Base-by-base conservation (phyloP, 2,888 invertebrate species). In the Aspidiotus rigidus region DNA sequence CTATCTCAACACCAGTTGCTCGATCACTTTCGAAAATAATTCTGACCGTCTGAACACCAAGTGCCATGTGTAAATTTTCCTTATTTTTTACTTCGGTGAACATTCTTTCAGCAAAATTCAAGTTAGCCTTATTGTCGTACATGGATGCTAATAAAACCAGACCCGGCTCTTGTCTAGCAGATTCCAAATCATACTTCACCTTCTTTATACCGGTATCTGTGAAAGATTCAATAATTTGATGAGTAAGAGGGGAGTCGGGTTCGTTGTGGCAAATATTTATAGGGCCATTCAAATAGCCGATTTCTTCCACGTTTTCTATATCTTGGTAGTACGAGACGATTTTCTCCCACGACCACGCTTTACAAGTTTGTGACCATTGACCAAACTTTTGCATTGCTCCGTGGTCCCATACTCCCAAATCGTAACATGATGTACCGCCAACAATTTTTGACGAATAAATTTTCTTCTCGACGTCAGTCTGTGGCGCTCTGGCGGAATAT, bases 271-370 rank as follows among this genome's bases (percentile, higher is more conserved):
- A 39, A 15, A 64, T 56, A 7, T 17, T 40, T 7, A 64, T 17
- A 7, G 53, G 17, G n/a, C 64, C 64, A 39, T 63, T 39, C n/a
- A 39, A 39, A 8, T 16, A 49, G 40, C 28, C 28, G 28, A 28
- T 28, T 3, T 28, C 28, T 63, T 63, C 63, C 11, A 53, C 39
- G 2, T n/a, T 16, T 56, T 64, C 64, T 13, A 64, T 64, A 39
- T 15, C 16, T 39, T 69, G 42, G 16, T 61, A 69, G 7, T 61
- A 61, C 40, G 39, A 40, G 11, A 41, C 28, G 3, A 69, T 61
- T 40, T 69, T 61, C 15, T 61, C 44, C 69, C 69, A 69, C 2
- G 49, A 16, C 69, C 69, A 69, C 41, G 49, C 54, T 16, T 61
- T 49, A 15, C 60, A 53, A 10, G 54, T 41, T 17, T 44, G 28